Evolutionary conservation across 2,888 invertebrate genomes (phyloP).

Genomic region (Antheraea assamensis): DNA sequence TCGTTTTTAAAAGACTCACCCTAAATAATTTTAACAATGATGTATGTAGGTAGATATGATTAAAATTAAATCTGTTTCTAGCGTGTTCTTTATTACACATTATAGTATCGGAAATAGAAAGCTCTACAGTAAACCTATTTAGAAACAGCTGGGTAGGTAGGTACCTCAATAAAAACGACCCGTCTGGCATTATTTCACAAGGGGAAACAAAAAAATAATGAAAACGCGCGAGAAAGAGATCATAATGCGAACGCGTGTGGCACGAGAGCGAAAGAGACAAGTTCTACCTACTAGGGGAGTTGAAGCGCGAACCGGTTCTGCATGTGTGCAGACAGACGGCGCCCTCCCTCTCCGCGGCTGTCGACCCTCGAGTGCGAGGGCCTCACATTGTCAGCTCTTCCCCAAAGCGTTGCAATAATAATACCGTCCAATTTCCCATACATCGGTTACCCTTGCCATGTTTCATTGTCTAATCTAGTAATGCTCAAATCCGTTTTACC

Average conservation of each 20-base stretch:
- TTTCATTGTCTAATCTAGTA: not conserved
- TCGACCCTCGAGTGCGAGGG: slow-evolving; percentile 73
- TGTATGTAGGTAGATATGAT: too few species aligned
- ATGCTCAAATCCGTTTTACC: not conserved
- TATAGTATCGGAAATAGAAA: slow-evolving; percentile 31
- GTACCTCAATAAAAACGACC: slow-evolving; percentile 69
- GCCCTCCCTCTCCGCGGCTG: slow-evolving; percentile 73
- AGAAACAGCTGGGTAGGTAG: slow-evolving; percentile 43
- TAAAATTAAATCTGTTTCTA: too few species aligned
- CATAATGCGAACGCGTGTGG: slow-evolving; percentile 69
- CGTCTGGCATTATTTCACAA: slow-evolving; percentile 75
- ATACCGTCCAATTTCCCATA: slow-evolving; percentile 41
- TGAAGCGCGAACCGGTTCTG: slow-evolving; percentile 78
- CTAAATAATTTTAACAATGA: too few species aligned
- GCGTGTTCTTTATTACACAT: too few species aligned
- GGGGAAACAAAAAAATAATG: slow-evolving; percentile 79
- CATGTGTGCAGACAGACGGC: slow-evolving; percentile 77
- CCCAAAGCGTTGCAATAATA: slow-evolving; percentile 74
- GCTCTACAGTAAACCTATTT: slow-evolving; percentile 51
- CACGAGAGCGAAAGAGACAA: slow-evolving; percentile 65
- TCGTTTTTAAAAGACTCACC: too few species aligned
- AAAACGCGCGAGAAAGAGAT: slow-evolving; percentile 73
- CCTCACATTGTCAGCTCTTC: slow-evolving; percentile 73
- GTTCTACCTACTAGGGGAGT: slow-evolving; percentile 72
- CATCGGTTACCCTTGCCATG: slow-evolving; percentile 16